Base-by-base conservation (phyloP, 2,797 vertebrate genomes). In the Champsocephalus esox region DNA sequence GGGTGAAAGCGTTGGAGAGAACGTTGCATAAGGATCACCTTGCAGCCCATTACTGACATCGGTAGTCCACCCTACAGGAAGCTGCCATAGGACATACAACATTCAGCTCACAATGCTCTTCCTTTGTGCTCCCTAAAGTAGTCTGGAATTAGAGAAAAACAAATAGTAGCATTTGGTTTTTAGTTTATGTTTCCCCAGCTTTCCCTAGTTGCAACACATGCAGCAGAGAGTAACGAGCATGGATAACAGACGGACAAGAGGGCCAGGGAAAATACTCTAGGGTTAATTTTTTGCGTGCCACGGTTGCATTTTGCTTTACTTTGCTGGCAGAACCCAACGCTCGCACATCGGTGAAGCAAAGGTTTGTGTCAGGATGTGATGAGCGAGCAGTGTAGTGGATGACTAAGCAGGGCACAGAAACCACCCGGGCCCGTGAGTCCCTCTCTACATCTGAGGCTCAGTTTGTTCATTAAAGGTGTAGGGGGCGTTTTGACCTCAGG, bases 241-340 rank as follows among this genome's bases (percentile, higher is more conserved):
- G 72, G 82, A 82, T 86, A 66, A 72, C 73, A 86, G 72, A 78
- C 66, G 49, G 73, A 67, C 65, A 70, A 48, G 64, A 70, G 64
- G 67, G 73, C 79, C 74, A 45, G 34, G 41, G 55, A 61, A 86
- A 79, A 84, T 76, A 79, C 79, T 83, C 71, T 9, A 38, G 76
- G 86, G 87, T 91, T 93, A 91, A 91, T 93, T 88, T 86, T 87
- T 87, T 87, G 62, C 70, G 73, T 77, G 73, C 84, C 80, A 79
- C 57, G 12, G 28, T 58, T 87, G 75, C 65, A 70, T 72, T 82
- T 85, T 67, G 64, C 73, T 66, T 88, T 76, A 57, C 74, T 83
- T 59, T 62, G 44, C 83, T 84, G 82, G 82, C 76, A 81, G 80
- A 74, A 77, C 72, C 84, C 50, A 74, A 68, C 77, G 69, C 69